phyloP scores from a whole-genome alignment of 1,140 invertebrate genomes.

The Mesaphorura yosii region DNA sequence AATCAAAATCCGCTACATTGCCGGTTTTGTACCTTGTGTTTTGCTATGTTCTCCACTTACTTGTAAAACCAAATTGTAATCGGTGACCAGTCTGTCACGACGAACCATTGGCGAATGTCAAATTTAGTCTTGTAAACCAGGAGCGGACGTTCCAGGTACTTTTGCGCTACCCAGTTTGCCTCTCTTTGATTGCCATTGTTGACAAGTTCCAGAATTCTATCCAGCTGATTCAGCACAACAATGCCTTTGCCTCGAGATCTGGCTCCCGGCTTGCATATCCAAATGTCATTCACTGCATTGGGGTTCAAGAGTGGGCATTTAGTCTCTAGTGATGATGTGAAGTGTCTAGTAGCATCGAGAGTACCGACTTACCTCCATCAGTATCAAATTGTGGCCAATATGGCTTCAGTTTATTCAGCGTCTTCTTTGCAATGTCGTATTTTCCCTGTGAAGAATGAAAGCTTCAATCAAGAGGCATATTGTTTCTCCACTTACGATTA shows the following conservation, averaged over 20 bases:
- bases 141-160: slow-evolving; percentile 55
- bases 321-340: slow-evolving; percentile 44
- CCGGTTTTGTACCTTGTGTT: background rate
- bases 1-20: slow-evolving; percentile 6
- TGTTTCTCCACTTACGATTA: background rate
- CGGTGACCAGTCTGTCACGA: slow-evolving; percentile 78
- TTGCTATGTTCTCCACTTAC: slow-evolving; percentile 40
- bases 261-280: slow-evolving; percentile 71
- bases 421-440: slow-evolving; percentile 38
- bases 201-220: slow-evolving; percentile 63
- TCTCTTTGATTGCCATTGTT: slow-evolving; percentile 42
- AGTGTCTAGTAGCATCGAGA: no score
- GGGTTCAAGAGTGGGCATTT: slow-evolving; percentile 69
- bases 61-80: slow-evolving; percentile 87
- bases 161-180: slow-evolving; percentile 31
- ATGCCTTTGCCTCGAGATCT: slow-evolving; percentile 85
- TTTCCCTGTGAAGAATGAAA: slow-evolving; percentile 36
- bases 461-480: background rate
- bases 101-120: slow-evolving; percentile 86
- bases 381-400: slow-evolving; percentile 70
- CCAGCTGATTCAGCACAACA: slow-evolving; percentile 68
- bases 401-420: slow-evolving; percentile 47
- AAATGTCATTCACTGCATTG: slow-evolving; percentile 57
- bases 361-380: slow-evolving; percentile 62
- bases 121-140: slow-evolving; percentile 85